phyloP scores from a whole-genome alignment of 2,797 vertebrate genomes.

The Acanthornis magna region DNA sequence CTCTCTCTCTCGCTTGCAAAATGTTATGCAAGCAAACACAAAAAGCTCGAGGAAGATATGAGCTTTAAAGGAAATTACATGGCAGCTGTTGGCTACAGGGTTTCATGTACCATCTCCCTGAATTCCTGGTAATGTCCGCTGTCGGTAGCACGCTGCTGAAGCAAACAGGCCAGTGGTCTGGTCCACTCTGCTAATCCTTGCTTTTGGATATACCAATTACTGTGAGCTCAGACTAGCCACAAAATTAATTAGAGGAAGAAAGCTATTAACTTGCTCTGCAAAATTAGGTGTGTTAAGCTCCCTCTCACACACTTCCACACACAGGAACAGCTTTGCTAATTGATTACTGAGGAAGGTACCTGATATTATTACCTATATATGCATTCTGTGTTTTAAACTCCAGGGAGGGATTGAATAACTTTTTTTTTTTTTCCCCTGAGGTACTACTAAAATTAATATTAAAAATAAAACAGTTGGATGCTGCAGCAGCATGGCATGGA shows the following conservation, averaged over 20 bases:
- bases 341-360: conserved; percentile 13
- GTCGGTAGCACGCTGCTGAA: not conserved
- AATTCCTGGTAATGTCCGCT: not conserved
- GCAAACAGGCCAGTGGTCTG: not conserved
- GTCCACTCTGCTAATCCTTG: conserved; percentile 10
- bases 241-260: conserved; percentile 56
- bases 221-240: not conserved
- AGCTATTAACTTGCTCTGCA: conserved; percentile 19
- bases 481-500: not conserved
- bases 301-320: not conserved
- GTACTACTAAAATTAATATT: not conserved
- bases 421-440: not conserved
- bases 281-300: conserved; percentile 44
- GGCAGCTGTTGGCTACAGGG: not conserved
- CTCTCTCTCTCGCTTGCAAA: not conserved
- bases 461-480: not conserved
- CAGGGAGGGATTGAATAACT: not conserved
- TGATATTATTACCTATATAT: not conserved
- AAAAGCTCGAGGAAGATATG: not conserved
- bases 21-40: not conserved
- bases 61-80: not conserved
- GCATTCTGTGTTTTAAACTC: not conserved
- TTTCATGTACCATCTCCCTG: not conserved
- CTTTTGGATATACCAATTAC: conserved; percentile 17
- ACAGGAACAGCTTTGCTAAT: conserved; percentile 5